Conservation (phyloP, 2,888 invertebrate species). For the Hipparchia semele region DNA sequence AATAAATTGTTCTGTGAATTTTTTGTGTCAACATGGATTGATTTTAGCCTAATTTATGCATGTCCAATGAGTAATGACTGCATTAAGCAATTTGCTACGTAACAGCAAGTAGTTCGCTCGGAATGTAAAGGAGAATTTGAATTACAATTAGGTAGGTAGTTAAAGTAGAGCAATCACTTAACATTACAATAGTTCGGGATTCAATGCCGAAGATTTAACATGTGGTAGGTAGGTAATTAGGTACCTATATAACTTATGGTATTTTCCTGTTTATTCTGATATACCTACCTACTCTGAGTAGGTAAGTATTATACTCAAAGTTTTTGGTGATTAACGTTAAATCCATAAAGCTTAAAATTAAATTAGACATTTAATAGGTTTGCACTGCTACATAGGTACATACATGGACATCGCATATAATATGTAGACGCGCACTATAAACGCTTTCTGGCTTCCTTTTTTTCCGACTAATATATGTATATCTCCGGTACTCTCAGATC, state of each 20-base stretch:
- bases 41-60: constrained; percentile 16
- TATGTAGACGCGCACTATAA: too few species aligned
- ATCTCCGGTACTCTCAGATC: too few species aligned
- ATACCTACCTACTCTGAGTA: background rate
- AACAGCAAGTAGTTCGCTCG: background rate
- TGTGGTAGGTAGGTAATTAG: too few species aligned
- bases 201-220: background rate
- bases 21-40: background rate
- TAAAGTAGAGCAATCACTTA: constrained; percentile 5
- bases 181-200: constrained; percentile 18
- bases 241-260: background rate
- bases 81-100: constrained; percentile 7
- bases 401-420: too few species aligned
- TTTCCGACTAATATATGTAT: too few species aligned
- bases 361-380: too few species aligned
- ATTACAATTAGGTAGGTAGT: constrained; percentile 24
- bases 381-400: too few species aligned
- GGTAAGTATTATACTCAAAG: background rate
- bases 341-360: too few species aligned
- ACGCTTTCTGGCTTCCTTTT: too few species aligned
- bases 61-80: background rate
- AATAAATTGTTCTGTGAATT: background rate
- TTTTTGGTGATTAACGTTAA: too few species aligned
- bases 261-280: constrained; percentile 10
- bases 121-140: constrained; percentile 28